Evolutionary conservation across 2,888 invertebrate species (phyloP), one percentile per base, ranked within the genome.

Genomic region (Clitarchus hookeri): DNA sequence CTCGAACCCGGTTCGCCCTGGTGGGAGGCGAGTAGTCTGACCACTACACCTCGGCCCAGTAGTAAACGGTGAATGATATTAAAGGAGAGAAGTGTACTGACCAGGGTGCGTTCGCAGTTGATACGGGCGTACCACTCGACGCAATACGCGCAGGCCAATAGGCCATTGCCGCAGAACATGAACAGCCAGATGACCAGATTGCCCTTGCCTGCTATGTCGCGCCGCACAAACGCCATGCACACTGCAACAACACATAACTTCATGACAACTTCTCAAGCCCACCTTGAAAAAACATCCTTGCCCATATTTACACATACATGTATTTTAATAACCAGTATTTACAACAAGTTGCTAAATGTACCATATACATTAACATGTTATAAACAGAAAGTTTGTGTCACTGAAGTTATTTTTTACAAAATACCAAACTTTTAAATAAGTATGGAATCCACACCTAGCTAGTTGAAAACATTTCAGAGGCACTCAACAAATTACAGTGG

Each of bases 171-270:
- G 25, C 95, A 91, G 86, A 96, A 95, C 86, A 98, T 92, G 0
- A 94, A 92, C 83, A 96, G 93, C 97, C 98, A 98, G 90, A 99
- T 93, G 85, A 97, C 92, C n/a, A 97, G 92, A 91, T 98, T 98
- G 85, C 96, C 94, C 3, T 93, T 89, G 27, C 93, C 91, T 12
- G 93, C 91, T 91, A 89, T 88, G 65, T 89, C 89, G 85, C 89
- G 89, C 23, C 92, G 92, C 86, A 94, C 89, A 89, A 93, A 93
- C 80, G 93, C 92, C 86, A 93, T 85, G 8, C 88, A 87, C 77
- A 89, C 89, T 86, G 88, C 23, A 88, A 88, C 36, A 83, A 83
- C 53, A 83, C 53, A 53, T 25, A 82, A 6, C 25, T 36, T 16
- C 19, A 26, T 65, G 27, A 16, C 12, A 25, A 77, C 27, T 44